Percentiles rank a stretch among this genome's conserved stretches.
phyloP scores from a whole-genome alignment of 2,888 invertebrate species.

The Tipula vernalis region DNA sequence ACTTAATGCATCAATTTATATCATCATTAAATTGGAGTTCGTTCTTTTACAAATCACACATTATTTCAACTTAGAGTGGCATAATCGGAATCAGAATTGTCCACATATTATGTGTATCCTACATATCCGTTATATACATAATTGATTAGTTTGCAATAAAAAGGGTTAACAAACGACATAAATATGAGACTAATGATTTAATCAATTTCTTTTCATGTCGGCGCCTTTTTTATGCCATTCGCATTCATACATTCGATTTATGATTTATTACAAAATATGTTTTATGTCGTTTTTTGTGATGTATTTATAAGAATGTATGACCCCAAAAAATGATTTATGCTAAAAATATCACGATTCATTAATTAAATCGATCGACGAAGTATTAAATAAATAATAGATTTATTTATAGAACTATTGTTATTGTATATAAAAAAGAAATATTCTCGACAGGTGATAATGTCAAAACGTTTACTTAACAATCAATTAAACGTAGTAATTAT shows the following conservation, averaged over 20 bases:
- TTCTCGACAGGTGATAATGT: not conserved
- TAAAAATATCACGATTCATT: not conserved
- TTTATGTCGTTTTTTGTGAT: not conserved
- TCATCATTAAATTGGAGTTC: not conserved
- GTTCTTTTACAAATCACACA: not conserved
- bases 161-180: not conserved
- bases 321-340: not conserved
- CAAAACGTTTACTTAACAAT: not conserved
- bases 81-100: not conserved
- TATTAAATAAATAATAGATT: not conserved
- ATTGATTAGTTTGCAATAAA: not conserved
- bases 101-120: not conserved
- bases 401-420: not conserved
- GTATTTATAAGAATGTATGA: not conserved
- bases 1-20: not conserved
- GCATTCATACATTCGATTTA: not conserved
- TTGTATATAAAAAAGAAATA: not conserved
- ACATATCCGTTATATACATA: not conserved
- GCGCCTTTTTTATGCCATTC: not conserved
- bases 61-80: not conserved
- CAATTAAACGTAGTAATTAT: not conserved
- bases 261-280: not conserved
- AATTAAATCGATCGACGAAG: not conserved
- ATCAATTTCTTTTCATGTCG: slow-evolving; percentile 4
- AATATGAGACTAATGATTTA: not conserved